Evolutionary conservation across 2,888 invertebrate genomes (phyloP).

Genomic region (Eugnorisma glareosa): DNA sequence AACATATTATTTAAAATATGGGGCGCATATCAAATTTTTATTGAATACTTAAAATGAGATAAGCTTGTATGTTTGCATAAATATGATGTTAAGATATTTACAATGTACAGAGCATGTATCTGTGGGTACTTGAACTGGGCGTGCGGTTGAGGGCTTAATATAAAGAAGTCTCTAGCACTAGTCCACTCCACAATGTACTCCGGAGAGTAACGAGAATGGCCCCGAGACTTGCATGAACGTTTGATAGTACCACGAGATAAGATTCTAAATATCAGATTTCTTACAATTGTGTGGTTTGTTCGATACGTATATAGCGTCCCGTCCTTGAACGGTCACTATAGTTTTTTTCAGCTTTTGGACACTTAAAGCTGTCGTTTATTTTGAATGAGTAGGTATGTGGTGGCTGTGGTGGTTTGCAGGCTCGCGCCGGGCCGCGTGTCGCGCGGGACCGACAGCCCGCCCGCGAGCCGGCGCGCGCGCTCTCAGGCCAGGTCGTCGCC

Average conservation of each 20-base stretch:
- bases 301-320: slow-evolving; percentile 42
- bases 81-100: slow-evolving; percentile 61
- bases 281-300: slow-evolving; percentile 29
- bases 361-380: slow-evolving; percentile 58
- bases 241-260: slow-evolving; percentile 29
- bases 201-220: slow-evolving; percentile 63
- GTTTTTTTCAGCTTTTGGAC: slow-evolving; percentile 35
- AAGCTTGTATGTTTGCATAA: slow-evolving; percentile 36
- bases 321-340: slow-evolving; percentile 41
- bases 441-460: slow-evolving; percentile 42
- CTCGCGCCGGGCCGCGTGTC: slow-evolving; percentile 36
- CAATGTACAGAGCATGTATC: slow-evolving; percentile 44
- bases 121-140: slow-evolving; percentile 48
- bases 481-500: slow-evolving; percentile 87
- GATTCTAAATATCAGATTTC: slow-evolving; percentile 48
- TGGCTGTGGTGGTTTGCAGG: not conserved
- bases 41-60: slow-evolving; percentile 35
- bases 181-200: slow-evolving; percentile 61
- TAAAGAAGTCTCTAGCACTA: slow-evolving; percentile 51
- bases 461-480: slow-evolving; percentile 41
- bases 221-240: slow-evolving; percentile 37
- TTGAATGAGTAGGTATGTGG: slow-evolving; percentile 47
- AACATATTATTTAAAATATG: slow-evolving; percentile 44
- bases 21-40: slow-evolving; percentile 59
- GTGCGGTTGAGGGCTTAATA: slow-evolving; percentile 40